Evolutionary conservation across 1,140 invertebrate species (phyloP), one percentile per base, ranked within the genome.

Genomic region (Drosophila busckii): DNA sequence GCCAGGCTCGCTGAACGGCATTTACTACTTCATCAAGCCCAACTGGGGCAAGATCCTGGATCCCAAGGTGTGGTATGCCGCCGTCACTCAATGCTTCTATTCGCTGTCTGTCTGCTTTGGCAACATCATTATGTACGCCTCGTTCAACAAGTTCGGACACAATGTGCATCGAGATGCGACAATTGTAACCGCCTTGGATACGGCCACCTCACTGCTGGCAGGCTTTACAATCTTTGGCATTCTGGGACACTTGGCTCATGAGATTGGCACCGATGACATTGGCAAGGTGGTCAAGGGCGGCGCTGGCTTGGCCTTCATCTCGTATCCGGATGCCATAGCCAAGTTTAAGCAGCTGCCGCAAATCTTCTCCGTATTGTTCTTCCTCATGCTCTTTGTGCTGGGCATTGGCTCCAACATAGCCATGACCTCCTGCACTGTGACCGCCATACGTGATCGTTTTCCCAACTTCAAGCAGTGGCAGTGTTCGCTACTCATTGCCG

Each of bases 221-320:
- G 96, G 95, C 0, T 92, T 94, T 32, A 96, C 95, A 2, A 95
- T 96, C 42, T 97, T 97, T 68, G 94, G 94, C 0, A 93, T 97
- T 44, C 88, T 97, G 19, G 94, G 95, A 0, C 93, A 94, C 67
- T 83, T 94, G 55, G 93, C 93, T 0, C 89, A 92, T 56, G 91
- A 93, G 67, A 88, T 92, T 15, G 89, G 89, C n/a, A 89, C 89
- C 1, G 88, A 89, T 1, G 88, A 90, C 37, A 89, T 93, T 2
- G 83, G 80, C 8, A 69, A 34, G 7, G 89, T 96, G 3, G 89
- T 90, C 1, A 89, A 90, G 8, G 91, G 91, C 4, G 94, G 94
- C 1, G 90, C 93, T 29, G 93, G 94, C 2, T 87, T 96, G 4
- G 95, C 95, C 3, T 95, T 96, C 62, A 90, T 97, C 15, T 95